These are phyloP conservation scores for Galendromus occidentalis DNA, from an alignment of 1,140 invertebrate genomes.

Conservation along the genomic window DNA sequence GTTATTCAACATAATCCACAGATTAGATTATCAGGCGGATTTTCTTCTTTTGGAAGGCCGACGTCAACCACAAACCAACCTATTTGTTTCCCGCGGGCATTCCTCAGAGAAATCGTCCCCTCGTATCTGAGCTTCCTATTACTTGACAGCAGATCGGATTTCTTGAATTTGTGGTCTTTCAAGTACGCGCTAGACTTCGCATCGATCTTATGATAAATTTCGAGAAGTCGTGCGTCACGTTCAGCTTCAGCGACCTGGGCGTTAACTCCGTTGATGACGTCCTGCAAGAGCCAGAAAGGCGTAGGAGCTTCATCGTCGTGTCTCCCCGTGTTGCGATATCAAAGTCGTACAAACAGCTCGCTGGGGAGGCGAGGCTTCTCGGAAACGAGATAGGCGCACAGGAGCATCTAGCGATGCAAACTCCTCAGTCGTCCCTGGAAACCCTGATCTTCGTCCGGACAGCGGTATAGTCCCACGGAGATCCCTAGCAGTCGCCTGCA, in stretches of 20 bases:
- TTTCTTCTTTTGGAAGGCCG: too few species aligned
- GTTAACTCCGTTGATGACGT: constrained; percentile 68
- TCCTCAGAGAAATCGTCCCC: constrained; percentile 28
- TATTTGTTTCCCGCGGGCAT: constrained; percentile 27
- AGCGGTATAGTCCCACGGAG: too few species aligned
- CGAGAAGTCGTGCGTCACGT: constrained; percentile 60
- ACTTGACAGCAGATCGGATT: constrained; percentile 67
- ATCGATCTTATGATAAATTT: constrained; percentile 80
- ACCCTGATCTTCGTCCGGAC: too few species aligned
- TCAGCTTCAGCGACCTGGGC: constrained; percentile 77
- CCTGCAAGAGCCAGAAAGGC: constrained; percentile 29
- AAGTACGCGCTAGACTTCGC: constrained; percentile 68
- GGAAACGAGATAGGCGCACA: too few species aligned
- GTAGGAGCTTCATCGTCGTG: constrained; percentile 10
- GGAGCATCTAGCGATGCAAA: too few species aligned
- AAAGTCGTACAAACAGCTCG: not conserved
- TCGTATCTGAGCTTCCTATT: constrained; percentile 45
- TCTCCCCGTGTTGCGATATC: not conserved
- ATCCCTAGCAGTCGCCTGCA: too few species aligned
- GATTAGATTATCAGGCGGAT: not conserved
- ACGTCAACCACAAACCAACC: constrained; percentile 19
- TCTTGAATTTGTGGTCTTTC: constrained; percentile 68
- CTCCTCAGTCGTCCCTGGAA: too few species aligned
- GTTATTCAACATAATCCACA: not conserved
- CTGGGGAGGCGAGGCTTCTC: too few species aligned